These are phyloP conservation scores for Pseudolycoriella hygida DNA, from an alignment of 2,888 invertebrate genomes.

Conservation along the genomic window DNA sequence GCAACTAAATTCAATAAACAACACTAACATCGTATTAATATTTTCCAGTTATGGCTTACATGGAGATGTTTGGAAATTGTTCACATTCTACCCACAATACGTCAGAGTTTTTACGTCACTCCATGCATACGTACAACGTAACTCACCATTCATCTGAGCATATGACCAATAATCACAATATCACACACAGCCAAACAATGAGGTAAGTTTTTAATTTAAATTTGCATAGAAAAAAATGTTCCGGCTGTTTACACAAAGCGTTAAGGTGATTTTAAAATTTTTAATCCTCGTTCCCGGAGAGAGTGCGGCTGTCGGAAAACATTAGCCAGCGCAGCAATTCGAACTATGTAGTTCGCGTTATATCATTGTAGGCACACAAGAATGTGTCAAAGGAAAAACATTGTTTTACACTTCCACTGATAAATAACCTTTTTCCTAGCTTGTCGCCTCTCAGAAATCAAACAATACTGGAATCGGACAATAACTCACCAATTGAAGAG, in stretches of 20 bases:
- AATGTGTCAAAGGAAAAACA: too few relatives aligned
- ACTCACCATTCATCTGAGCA: constrained; percentile 19
- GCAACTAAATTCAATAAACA: too few relatives aligned
- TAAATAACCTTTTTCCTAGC: too few relatives aligned
- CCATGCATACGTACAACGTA: constrained; percentile 62
- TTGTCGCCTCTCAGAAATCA: constrained; percentile 11
- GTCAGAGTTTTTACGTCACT: constrained; percentile 68
- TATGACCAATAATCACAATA: constrained; percentile 23
- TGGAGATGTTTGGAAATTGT: constrained; percentile 89
- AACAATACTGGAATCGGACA: constrained; percentile 6
- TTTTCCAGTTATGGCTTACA: constrained; percentile 78
- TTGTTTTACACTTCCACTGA: too few relatives aligned
- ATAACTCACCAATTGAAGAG: background rate
- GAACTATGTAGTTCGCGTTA: too few relatives aligned
- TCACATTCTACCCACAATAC: constrained; percentile 57
- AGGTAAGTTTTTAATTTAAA: constrained; percentile 19
- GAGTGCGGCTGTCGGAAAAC: too few relatives aligned
- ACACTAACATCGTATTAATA: too few relatives aligned
- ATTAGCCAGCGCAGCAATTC: too few relatives aligned
- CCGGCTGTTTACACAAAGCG: too few relatives aligned
- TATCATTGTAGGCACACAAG: too few relatives aligned
- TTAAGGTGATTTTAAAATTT: too few relatives aligned
- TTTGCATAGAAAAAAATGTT: background rate
- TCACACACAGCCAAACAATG: constrained; percentile 29
- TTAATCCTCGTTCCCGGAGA: too few relatives aligned